Evolutionary conservation across 2,797 vertebrate genomes (phyloP).

Genomic region (Lateolabrax maculatus): DNA sequence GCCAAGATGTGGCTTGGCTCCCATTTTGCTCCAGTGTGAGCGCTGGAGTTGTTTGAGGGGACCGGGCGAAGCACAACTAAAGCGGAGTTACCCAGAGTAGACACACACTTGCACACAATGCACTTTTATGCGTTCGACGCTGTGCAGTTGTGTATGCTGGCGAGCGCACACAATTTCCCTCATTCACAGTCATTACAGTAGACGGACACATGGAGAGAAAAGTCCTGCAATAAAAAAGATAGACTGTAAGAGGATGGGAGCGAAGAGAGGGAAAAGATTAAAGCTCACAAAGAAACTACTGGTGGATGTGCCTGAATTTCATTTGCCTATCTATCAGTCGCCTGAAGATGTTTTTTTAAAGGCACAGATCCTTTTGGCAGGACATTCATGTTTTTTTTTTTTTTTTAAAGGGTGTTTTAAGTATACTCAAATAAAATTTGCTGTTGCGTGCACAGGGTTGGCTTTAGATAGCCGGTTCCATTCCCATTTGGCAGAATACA

Average conservation of each 20-base stretch:
- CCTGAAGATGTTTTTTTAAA: slow-evolving; percentile 40
- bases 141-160: slow-evolving; percentile 49
- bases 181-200: slow-evolving; percentile 57
- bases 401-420: slow-evolving; percentile 5
- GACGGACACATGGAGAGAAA: slow-evolving; percentile 51
- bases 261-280: slow-evolving; percentile 9
- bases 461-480: neutral
- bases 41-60: slow-evolving; percentile 69
- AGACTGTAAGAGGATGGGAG: neutral
- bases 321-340: slow-evolving; percentile 11
- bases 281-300: slow-evolving; percentile 37
- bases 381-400: slow-evolving; percentile 17
- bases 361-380: slow-evolving; percentile 28
- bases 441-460: neutral
- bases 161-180: slow-evolving; percentile 43
- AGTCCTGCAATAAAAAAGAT: slow-evolving; percentile 22
- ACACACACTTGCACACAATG: slow-evolving; percentile 58
- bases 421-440: slow-evolving; percentile 4
- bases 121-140: slow-evolving; percentile 58
- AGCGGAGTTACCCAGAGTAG: slow-evolving; percentile 74
- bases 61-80: slow-evolving; percentile 57
- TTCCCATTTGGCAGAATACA: slow-evolving; percentile 7
- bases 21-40: slow-evolving; percentile 79
- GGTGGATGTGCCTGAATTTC: slow-evolving; percentile 44
- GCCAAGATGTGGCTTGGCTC: slow-evolving; percentile 83